Base-by-base conservation (phyloP, 2,888 invertebrate species). In the Gasteruption jaculator region DNA sequence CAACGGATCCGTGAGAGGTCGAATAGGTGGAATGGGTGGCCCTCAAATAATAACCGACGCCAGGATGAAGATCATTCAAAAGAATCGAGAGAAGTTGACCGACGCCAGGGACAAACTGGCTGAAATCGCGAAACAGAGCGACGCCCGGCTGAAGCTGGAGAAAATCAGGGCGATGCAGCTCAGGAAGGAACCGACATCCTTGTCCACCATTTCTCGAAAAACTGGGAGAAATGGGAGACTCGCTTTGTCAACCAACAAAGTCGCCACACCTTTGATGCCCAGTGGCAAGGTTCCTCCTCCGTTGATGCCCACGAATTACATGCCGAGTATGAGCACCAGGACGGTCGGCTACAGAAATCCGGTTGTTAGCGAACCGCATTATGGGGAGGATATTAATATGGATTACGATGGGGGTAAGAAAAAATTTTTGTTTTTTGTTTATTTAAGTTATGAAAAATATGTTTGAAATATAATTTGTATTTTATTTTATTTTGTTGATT, bases 101-200 rank as follows among this genome's bases (percentile, higher is more conserved):
- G 90, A 91, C 75, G 90, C 90, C 1, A 75, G 90, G 45, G 90
- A 91, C 53, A 85, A 86, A 57, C 72, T 91, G 37, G 81, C 82
- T 3, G 82, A 86, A 69, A 80, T 85, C 54, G 85, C 86, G 1
- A 84, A 85, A 60, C 79, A 79, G 39, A 78, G 73, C 7, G 90
- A 89, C 74, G 87, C 88, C 5, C 76, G 89, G 30, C 72, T 81
- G 35, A 83, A 85, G 64, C 67, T 90, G 35, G 77, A 83, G 40
- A 81, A 82, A 60, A 71, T 86, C 33, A 73, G 83, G 47, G 75
- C 76, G 5, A 47, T 55, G 26, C 57, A 68, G 34, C 42, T 63
- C 42, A 57, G 63, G 50, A 55, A 73, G 61, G 53, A 70, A 19
- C 71, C 73, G 39, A 45, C 64, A 2, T 71, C 74, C 15, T 65